Conservation (phyloP, 2,797 vertebrate species). For the Micropoecilia bifurca region DNA sequence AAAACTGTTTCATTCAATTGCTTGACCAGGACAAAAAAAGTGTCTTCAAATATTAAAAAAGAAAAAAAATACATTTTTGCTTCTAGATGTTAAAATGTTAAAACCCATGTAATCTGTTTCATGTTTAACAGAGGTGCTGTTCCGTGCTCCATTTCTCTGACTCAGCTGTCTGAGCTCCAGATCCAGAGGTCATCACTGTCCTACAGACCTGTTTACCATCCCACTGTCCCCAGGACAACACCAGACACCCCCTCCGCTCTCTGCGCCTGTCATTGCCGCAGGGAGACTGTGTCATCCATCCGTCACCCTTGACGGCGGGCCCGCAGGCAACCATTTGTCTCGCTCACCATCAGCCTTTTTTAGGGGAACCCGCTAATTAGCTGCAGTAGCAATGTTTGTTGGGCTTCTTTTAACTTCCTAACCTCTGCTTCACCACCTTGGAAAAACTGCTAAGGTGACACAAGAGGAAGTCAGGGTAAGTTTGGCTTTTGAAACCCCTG, state of each 20-base stretch:
- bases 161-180: conserved; percentile 47
- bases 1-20: no score
- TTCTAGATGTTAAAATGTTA: neutral
- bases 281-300: conserved; percentile 72
- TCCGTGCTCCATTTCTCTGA: conserved; percentile 45
- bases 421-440: conserved; percentile 49
- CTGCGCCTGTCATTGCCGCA: conserved; percentile 59
- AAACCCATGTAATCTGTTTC: neutral
- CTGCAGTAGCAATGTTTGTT: conserved; percentile 48
- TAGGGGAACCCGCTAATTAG: conserved; percentile 68
- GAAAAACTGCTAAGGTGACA: conserved; percentile 54
- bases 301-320: conserved; percentile 57
- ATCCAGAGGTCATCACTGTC: conserved; percentile 57
- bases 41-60: neutral
- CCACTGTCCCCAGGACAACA: conserved; percentile 40
- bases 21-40: neutral
- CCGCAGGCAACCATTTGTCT: conserved; percentile 51
- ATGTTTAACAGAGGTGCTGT: conserved; percentile 25
- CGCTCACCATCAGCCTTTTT: conserved; percentile 47
- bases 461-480: neutral
- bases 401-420: conserved; percentile 57
- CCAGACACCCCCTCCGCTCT: neutral
- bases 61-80: neutral
- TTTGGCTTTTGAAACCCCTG: conserved; percentile 50
- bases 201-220: conserved; percentile 60